A percentile compares a stretch with the other conserved stretches of the same genome.
These are phyloP conservation scores for Empidonax alnorum DNA, from an alignment of 2,113 vertebrate genomes.

Conservation along the genomic window DNA sequence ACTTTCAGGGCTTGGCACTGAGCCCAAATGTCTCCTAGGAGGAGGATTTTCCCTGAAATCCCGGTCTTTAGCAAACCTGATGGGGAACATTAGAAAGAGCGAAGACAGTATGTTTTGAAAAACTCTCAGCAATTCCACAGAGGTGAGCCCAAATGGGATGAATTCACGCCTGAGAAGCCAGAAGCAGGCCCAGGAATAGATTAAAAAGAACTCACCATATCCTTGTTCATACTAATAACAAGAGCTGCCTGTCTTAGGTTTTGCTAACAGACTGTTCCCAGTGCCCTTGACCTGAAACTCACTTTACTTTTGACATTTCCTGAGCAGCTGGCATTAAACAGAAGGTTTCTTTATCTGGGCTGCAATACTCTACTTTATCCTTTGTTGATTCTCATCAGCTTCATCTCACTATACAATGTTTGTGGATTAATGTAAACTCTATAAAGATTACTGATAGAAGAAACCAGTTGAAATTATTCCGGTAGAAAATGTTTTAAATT, in stretches of 20 bases:
- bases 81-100: background rate
- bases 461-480: background rate
- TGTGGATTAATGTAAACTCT: slow-evolving; percentile 56
- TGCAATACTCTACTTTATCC: slow-evolving; percentile 50
- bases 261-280: slow-evolving; percentile 58
- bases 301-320: slow-evolving; percentile 66
- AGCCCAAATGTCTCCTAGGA: background rate
- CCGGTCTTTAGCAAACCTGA: background rate
- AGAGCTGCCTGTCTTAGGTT: slow-evolving; percentile 44
- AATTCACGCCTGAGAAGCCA: background rate
- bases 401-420: slow-evolving; percentile 56
- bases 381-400: slow-evolving; percentile 67
- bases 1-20: background rate
- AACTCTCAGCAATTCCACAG: slow-evolving; percentile 4
- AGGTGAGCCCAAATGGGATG: background rate
- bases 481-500: slow-evolving; percentile 3
- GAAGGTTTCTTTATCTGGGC: slow-evolving; percentile 50
- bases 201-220: slow-evolving; percentile 47
- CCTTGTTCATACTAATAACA: slow-evolving; percentile 56
- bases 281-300: slow-evolving; percentile 63
- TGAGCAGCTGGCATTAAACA: slow-evolving; percentile 70
- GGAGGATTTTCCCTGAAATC: slow-evolving; percentile 40
- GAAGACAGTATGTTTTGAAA: background rate
- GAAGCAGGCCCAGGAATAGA: slow-evolving; percentile 3
- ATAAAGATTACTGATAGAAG: slow-evolving; percentile 29